A percentile compares a stretch with the other conserved stretches of the same genome.
phyloP scores from a whole-genome alignment of 2,888 invertebrate genomes.

The Brenthis hecate region DNA sequence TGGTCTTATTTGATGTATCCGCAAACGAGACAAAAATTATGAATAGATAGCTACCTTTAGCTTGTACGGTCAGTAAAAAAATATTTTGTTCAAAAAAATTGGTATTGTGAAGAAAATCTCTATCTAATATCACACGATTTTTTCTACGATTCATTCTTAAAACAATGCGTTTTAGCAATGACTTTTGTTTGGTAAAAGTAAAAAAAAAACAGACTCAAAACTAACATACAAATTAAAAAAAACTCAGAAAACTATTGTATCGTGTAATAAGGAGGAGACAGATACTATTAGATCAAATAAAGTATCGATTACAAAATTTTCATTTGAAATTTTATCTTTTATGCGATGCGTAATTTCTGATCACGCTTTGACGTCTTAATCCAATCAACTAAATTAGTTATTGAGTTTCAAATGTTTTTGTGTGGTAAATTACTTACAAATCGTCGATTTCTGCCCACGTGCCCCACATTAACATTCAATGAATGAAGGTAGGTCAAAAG shows the following conservation, averaged over 20 bases:
- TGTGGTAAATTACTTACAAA: slow-evolving; percentile 59
- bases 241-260: too few species aligned
- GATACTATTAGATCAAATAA: slow-evolving; percentile 3
- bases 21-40: slow-evolving; percentile 28
- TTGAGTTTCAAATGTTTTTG: slow-evolving; percentile 60
- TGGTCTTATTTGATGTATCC: slow-evolving; percentile 49
- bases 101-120: too few species aligned
- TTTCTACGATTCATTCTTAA: too few species aligned
- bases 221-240: too few species aligned
- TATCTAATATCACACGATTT: too few species aligned
- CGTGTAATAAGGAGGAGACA: too few species aligned
- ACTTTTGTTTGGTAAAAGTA: too few species aligned
- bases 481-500: slow-evolving; percentile 65
- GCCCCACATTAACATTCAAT: slow-evolving; percentile 62
- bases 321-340: slow-evolving; percentile 64
- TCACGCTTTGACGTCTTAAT: slow-evolving; percentile 78
- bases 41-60: slow-evolving; percentile 30
- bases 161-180: too few species aligned
- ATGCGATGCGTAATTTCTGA: slow-evolving; percentile 62
- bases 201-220: too few species aligned
- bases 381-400: slow-evolving; percentile 74
- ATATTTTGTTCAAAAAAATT: background rate
- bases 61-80: slow-evolving; percentile 39
- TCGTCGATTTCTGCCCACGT: slow-evolving; percentile 53
- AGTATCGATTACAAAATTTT: slow-evolving; percentile 56